Evolutionary conservation across 2,888 invertebrate species (phyloP), one percentile per base, ranked within the genome.

Genomic region (Brachypalpus laphriformis): DNA sequence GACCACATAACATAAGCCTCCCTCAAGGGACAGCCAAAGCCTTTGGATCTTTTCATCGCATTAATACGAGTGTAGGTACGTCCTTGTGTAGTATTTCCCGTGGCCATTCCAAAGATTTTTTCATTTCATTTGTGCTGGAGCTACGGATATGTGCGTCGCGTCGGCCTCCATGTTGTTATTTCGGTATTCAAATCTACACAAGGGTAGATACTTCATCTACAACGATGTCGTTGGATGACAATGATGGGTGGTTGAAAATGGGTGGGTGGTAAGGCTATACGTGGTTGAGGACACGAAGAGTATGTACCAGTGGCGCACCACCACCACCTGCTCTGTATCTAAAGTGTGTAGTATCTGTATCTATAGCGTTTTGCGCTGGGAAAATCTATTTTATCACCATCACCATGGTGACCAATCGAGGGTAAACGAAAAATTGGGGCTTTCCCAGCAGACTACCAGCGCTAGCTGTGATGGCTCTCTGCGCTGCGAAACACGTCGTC

Each of bases 341-440:
- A 68, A 70, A 77, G 74, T 63, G 75, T 81, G 74, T 78, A 81
- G 74, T 74, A 75, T 59, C 81, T 85, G 81, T 81, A 81, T 78
- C 82, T 74, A 72, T 82, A 77, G 68, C 9, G n/a, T 16, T 63
- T 51, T 85, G 71, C 76, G 18, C 5, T 45, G 70, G 91, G 90
- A 91, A 91, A 90, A 91, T 91, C 91, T 90, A 91, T 91, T 91
- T 90, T 91, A 91, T 91, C 91, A 91, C 90, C 91, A 91, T 91
- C 91, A 89, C 91, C 89, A 89, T 89, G 90, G 90, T 89, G 90
- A 91, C 91, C 90, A 89, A 91, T 90, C 89, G 91, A 89, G 91
- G 91, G 89, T 90, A 91, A 91, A 91, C 91, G 90, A 91, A 90
- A 90, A 90, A 85, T 85, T 81, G 75, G 81, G 85, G 66, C 71